These are phyloP conservation scores for Coluber constrictor DNA, from an alignment of 2,797 vertebrate species.

Conservation along the genomic window DNA sequence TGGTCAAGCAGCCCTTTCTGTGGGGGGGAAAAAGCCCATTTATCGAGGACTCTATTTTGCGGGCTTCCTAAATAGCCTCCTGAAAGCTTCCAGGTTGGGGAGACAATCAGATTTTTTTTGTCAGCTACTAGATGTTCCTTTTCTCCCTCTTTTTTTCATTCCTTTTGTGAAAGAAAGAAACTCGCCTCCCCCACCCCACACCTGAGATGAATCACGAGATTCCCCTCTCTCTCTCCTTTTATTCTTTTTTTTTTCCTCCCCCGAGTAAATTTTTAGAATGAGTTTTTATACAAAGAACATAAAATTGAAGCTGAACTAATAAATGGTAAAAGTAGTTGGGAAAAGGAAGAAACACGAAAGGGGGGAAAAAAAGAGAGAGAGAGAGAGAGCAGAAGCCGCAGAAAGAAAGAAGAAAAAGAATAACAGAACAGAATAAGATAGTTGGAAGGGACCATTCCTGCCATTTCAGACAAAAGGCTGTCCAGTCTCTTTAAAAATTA, in stretches of 20 bases:
- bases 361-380: too few species aligned
- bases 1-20: not conserved
- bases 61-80: not conserved
- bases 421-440: not conserved
- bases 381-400: not conserved
- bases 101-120: not conserved
- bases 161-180: not conserved
- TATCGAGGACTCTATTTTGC: not conserved
- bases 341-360: not conserved
- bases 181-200: not conserved
- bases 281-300: not conserved
- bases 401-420: not conserved
- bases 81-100: not conserved
- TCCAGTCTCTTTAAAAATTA: too few species aligned
- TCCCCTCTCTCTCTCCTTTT: too few species aligned
- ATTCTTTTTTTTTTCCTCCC: too few species aligned
- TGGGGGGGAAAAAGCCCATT: not conserved
- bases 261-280: not conserved
- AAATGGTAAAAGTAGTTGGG: not conserved
- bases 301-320: not conserved
- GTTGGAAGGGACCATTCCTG: not conserved
- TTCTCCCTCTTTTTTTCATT: too few species aligned
- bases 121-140: not conserved
- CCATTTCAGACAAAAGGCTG: too few species aligned
- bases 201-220: not conserved